Evolutionary conservation across 2,113 vertebrate species (phyloP).

Genomic region (Mesitornis unicolor): DNA sequence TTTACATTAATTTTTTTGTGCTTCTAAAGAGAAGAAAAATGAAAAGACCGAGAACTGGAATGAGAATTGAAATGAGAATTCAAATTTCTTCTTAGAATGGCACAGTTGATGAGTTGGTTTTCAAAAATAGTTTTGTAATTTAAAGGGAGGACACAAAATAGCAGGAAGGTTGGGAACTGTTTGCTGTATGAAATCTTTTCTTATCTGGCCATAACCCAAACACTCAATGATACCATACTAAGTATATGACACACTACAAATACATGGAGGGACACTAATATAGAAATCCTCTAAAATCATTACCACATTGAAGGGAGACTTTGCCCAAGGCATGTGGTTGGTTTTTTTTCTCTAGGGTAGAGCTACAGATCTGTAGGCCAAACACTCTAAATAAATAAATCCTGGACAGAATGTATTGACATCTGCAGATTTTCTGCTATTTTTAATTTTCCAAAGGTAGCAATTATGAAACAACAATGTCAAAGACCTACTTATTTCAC

Average conservation of each 20-base stretch:
- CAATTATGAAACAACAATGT: background rate
- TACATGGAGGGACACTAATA: background rate
- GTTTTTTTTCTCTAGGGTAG: background rate
- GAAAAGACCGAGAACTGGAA: background rate
- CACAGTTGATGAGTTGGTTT: background rate
- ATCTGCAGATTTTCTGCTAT: background rate
- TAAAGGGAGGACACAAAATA: background rate
- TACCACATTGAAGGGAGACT: background rate
- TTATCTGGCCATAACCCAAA: background rate
- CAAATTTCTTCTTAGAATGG: background rate
- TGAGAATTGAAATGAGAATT: background rate
- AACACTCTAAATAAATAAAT: constrained; percentile 9
- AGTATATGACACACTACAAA: background rate
- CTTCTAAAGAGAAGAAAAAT: background rate
- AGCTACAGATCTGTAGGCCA: background rate
- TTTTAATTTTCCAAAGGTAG: background rate
- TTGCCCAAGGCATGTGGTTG: background rate
- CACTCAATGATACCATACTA: background rate
- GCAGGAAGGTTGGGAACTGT: fast-evolving
- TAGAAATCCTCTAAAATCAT: background rate
- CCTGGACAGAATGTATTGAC: background rate
- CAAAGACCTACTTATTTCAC: background rate
- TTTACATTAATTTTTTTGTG: background rate
- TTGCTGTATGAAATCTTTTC: background rate
- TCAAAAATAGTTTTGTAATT: background rate